These are phyloP conservation scores for Pseudopodoces humilis DNA, from an alignment of 2,113 vertebrate genomes.

Conservation along the genomic window DNA sequence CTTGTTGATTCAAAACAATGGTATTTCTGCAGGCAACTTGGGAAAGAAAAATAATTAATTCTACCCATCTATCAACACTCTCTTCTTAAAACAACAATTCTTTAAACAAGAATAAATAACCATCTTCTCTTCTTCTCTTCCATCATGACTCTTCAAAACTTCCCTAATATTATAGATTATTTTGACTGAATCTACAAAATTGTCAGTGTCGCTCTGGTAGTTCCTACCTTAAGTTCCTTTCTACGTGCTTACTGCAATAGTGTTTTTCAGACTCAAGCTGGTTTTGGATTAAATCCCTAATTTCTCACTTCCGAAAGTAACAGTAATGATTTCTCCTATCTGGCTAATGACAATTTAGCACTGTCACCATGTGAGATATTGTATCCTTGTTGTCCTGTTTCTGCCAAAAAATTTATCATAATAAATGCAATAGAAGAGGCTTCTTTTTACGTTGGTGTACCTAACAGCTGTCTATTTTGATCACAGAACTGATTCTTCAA, in stretches of 20 bases:
- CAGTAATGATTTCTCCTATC: constrained; percentile 43
- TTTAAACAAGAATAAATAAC: neutral
- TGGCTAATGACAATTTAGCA: constrained; percentile 50
- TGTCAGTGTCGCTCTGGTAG: neutral
- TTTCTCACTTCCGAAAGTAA: constrained; percentile 43
- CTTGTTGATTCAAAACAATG: neutral
- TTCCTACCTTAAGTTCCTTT: neutral
- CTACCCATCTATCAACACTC: neutral
- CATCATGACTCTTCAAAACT: neutral
- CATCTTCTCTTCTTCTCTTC: neutral
- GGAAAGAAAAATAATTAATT: neutral
- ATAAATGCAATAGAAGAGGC: constrained; percentile 10
- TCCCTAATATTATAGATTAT: neutral
- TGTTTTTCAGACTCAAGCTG: neutral
- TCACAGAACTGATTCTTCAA: neutral
- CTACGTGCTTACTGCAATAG: neutral
- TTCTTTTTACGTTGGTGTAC: constrained; percentile 43
- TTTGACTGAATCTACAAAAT: neutral
- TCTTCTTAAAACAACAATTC: neutral
- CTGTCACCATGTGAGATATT: constrained; percentile 25
- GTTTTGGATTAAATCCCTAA: constrained; percentile 46
- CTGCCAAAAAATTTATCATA: constrained; percentile 53
- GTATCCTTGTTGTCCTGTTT: constrained; percentile 19
- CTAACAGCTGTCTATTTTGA: constrained; percentile 58
- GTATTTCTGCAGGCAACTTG: neutral